Percentiles rank a stretch among this genome's conserved stretches.
Conservation (phyloP, 2,888 invertebrate genomes). For the Agrenia bidenticulata region DNA sequence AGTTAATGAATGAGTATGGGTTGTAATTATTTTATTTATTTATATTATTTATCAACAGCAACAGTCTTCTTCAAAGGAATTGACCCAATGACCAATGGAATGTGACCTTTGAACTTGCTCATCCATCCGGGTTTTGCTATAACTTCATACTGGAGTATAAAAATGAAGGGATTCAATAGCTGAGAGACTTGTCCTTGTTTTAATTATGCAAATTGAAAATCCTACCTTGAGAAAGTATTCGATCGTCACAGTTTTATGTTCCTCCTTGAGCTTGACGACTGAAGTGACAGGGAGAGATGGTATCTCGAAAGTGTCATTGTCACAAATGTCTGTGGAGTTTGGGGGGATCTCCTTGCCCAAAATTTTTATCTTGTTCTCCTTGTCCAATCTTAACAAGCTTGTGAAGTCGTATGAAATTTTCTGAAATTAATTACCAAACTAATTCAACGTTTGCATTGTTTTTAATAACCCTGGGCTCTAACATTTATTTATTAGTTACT, state of each 20-base stretch:
- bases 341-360: slow-evolving; percentile 29
- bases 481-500: no score
- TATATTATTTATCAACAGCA: no score
- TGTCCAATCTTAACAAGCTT: slow-evolving; percentile 27
- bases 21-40: no score
- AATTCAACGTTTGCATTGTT: background rate
- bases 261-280: slow-evolving; percentile 27
- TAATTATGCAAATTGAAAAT: no score
- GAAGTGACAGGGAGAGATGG: slow-evolving; percentile 30
- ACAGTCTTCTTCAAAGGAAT: slow-evolving; percentile 19
- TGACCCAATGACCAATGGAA: slow-evolving; percentile 38
- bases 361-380: slow-evolving; percentile 36
- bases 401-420: slow-evolving; percentile 36
- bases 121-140: slow-evolving; percentile 26
- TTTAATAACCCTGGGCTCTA: no score
- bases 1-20: no score
- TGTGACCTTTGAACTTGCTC: slow-evolving; percentile 32
- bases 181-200: no score
- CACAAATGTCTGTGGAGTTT: slow-evolving; percentile 20
- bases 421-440: slow-evolving; percentile 5
- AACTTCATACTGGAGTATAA: slow-evolving; percentile 29
- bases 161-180: no score
- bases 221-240: slow-evolving; percentile 34
- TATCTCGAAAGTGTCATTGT: slow-evolving; percentile 28
- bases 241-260: slow-evolving; percentile 29